Evolutionary conservation across 2,888 invertebrate species (phyloP), one percentile per base, ranked within the genome.

Genomic region (Perdita meconis): DNA sequence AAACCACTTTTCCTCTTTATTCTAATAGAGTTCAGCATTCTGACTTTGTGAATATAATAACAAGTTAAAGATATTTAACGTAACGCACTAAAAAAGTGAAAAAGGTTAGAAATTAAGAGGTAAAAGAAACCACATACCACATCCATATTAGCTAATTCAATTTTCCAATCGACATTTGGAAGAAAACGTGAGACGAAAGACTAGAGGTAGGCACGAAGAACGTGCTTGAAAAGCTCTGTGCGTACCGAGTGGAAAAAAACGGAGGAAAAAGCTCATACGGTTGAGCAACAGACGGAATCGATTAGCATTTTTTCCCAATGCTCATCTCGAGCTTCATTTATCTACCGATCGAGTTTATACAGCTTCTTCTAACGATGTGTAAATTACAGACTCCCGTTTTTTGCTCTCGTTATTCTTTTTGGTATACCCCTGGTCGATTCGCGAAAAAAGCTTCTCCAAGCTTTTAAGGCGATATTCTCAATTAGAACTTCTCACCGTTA

Each of bases 221-320:
- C 6, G 30, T 30, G 13, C 30, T 40, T 16, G 40, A 42, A 51
- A 30, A 65, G 24, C 10, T 42, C n/a, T 51, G 24, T 30, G 50
- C 26, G 24, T 13, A 63, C 69, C 53, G 42, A 26, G 16, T 26
- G 10, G 19, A 26, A 30, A 26, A 30, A 30, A 24, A 24, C 42
- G 6, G 36, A 22, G 38, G 30, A 24, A 38, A 44, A 69, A 42
- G 24, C 42, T 50, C 40, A 38, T 34, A 53, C 42, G 34, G 4
- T 6, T 19, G 68, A 42, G 13, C 42, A 42, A 10, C 51, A 13
- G 51, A 36, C 56, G 13, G 30, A 10, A 42, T 36, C 42, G 51
- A 72, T 60, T 59, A 40, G n/a, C 40, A 71, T 57, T 40, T 71
- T 68, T 51, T 68, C 51, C 50, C 68, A 47, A 50, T 50, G 63